phyloP scores from a whole-genome alignment of 2,888 invertebrate species.

The Ditylenchus weischeri region DNA sequence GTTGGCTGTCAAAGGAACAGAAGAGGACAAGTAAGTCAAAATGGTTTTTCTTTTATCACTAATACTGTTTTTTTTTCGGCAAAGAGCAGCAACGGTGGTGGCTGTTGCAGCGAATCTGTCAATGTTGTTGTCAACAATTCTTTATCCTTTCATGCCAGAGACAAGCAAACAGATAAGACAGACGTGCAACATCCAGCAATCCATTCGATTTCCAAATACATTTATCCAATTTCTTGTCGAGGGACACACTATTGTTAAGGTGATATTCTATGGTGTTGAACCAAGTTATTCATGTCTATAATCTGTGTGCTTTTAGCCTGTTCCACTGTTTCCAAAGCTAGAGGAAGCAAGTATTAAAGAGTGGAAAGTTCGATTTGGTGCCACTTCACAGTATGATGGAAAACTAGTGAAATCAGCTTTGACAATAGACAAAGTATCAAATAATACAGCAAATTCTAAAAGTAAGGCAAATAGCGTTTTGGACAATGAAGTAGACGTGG shows the following conservation, averaged over 20 bases:
- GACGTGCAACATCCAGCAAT: constrained; percentile 43
- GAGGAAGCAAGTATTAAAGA: constrained; percentile 74
- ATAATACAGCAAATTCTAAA: background rate
- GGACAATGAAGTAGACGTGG: constrained; percentile 50
- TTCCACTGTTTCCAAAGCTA: constrained; percentile 82
- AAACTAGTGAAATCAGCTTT: no score
- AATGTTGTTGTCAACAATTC: constrained; percentile 74
- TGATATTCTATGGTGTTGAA: constrained; percentile 39
- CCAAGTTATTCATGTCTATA: no score
- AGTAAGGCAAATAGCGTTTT: constrained; percentile 15
- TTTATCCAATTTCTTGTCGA: constrained; percentile 67
- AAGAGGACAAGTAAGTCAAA: constrained; percentile 68
- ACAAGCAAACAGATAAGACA: constrained; percentile 38
- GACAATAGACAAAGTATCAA: no score
- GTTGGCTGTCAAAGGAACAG: constrained; percentile 81
- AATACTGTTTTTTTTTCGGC: constrained; percentile 45
- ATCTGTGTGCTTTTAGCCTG: constrained; percentile 65
- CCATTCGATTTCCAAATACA: constrained; percentile 56
- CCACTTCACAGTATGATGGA: background rate
- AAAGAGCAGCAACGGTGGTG: constrained; percentile 78
- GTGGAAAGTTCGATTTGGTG: constrained; percentile 69
- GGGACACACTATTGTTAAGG: constrained; percentile 80
- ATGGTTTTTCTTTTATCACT: background rate
- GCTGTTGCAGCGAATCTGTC: constrained; percentile 71
- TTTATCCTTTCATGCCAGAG: constrained; percentile 87